Conservation (phyloP, 2,888 invertebrate species). For the Eupithecia exiguata region DNA sequence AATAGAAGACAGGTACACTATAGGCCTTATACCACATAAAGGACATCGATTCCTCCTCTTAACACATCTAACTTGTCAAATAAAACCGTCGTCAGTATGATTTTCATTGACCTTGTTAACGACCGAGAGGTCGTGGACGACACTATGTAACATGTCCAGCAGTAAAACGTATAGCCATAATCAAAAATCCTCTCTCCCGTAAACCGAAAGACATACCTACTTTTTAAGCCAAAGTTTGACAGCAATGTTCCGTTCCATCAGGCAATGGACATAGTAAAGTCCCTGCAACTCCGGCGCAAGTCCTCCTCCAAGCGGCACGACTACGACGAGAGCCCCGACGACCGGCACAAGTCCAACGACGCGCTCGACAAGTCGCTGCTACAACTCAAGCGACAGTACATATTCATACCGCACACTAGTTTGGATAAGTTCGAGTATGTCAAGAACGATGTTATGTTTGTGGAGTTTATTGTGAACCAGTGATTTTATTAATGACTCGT, state of each 20-base stretch:
- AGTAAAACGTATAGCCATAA: too few relatives aligned
- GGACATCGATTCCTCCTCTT: too few relatives aligned
- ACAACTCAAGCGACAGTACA: constrained; percentile 81
- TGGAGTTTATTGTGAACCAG: constrained; percentile 82
- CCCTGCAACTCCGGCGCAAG: constrained; percentile 78
- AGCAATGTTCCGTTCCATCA: constrained; percentile 47
- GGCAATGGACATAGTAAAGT: constrained; percentile 86
- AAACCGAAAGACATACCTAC: background rate
- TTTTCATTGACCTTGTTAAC: too few relatives aligned
- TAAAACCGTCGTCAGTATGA: too few relatives aligned
- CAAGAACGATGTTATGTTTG: constrained; percentile 84
- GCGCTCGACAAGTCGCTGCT: constrained; percentile 66
- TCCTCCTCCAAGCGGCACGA: constrained; percentile 72
- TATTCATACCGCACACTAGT: constrained; percentile 87
- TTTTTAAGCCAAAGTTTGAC: too few relatives aligned
- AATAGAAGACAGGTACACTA: constrained; percentile 72
- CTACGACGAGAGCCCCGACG: constrained; percentile 62
- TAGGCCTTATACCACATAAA: background rate
- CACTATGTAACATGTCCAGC: too few relatives aligned
- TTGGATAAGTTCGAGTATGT: constrained; percentile 84
- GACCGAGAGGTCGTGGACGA: too few relatives aligned
- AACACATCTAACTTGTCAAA: too few relatives aligned
- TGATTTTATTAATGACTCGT: constrained; percentile 35
- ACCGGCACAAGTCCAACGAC: constrained; percentile 62
- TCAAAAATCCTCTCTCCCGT: too few relatives aligned